A percentile compares a stretch with the other conserved stretches of the same genome.
These are phyloP conservation scores for Hyles euphorbiae DNA, from an alignment of 1,140 invertebrate genomes.

Conservation along the genomic window DNA sequence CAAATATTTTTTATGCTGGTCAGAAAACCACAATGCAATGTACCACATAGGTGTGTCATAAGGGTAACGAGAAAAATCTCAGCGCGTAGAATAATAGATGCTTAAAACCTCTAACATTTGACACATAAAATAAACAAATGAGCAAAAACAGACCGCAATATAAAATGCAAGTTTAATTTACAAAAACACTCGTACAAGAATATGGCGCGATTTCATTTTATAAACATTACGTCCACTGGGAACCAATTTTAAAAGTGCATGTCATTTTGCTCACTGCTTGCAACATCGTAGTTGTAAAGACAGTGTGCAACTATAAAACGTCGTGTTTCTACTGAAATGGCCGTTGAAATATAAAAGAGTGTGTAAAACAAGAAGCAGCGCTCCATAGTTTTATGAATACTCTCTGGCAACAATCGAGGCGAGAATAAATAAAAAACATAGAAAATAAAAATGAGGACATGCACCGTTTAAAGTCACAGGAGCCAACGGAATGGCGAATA, in stretches of 20 bases:
- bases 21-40: too few relatives aligned
- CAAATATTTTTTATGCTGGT: too few relatives aligned
- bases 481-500: slow-evolving; percentile 64
- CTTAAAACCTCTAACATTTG: too few relatives aligned
- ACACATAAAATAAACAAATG: too few relatives aligned
- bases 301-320: slow-evolving; percentile 26
- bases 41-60: too few relatives aligned
- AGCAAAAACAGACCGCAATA: too few relatives aligned
- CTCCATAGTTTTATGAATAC: slow-evolving; percentile 62
- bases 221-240: neutral
- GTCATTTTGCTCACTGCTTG: slow-evolving; percentile 19
- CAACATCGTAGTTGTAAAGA: slow-evolving; percentile 16
- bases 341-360: slow-evolving; percentile 54
- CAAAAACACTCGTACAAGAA: too few relatives aligned
- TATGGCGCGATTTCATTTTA: too few relatives aligned
- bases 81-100: too few relatives aligned
- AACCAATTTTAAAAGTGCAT: slow-evolving; percentile 13
- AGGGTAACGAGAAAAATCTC: too few relatives aligned
- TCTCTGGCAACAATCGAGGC: slow-evolving; percentile 62
- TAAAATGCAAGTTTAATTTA: too few relatives aligned
- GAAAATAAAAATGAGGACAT: slow-evolving; percentile 51
- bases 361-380: slow-evolving; percentile 55
- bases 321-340: slow-evolving; percentile 38
- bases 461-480: slow-evolving; percentile 59
- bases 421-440: slow-evolving; percentile 56